Evolutionary conservation across 2,113 vertebrate species (phyloP).

Genomic region (Silurus glanis): DNA sequence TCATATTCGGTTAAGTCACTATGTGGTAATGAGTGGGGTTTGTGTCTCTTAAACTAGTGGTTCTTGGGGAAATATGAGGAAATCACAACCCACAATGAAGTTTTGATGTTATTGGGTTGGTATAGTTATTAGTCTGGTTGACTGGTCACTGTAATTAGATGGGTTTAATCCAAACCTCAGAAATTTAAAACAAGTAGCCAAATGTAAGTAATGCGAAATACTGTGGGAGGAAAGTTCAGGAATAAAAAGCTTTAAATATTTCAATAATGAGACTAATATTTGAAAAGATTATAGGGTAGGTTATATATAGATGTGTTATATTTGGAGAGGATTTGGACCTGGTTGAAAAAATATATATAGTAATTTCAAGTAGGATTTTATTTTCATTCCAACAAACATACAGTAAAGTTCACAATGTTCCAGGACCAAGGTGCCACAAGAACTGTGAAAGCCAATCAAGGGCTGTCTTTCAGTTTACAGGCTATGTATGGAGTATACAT

Average conservation of each 20-base stretch:
- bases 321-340: background rate
- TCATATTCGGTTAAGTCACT: background rate
- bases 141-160: background rate
- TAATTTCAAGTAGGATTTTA: too few species aligned
- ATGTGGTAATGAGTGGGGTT: background rate
- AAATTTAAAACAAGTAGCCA: background rate
- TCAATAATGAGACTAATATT: background rate
- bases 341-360: background rate
- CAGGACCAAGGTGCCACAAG: too few species aligned
- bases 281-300: background rate
- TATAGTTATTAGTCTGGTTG: background rate
- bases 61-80: background rate
- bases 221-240: background rate
- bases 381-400: too few species aligned
- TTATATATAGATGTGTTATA: background rate
- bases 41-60: background rate
- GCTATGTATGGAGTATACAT: background rate
- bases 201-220: background rate
- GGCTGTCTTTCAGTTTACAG: background rate
- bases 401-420: too few species aligned
- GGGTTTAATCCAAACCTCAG: background rate
- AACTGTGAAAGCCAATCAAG: background rate
- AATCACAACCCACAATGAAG: background rate
- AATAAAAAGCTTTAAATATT: background rate
- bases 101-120: background rate